Evolutionary conservation across 2,888 invertebrate genomes (phyloP), one percentile per base, ranked within the genome.

Genomic region (Ecliptopera silaceata): DNA sequence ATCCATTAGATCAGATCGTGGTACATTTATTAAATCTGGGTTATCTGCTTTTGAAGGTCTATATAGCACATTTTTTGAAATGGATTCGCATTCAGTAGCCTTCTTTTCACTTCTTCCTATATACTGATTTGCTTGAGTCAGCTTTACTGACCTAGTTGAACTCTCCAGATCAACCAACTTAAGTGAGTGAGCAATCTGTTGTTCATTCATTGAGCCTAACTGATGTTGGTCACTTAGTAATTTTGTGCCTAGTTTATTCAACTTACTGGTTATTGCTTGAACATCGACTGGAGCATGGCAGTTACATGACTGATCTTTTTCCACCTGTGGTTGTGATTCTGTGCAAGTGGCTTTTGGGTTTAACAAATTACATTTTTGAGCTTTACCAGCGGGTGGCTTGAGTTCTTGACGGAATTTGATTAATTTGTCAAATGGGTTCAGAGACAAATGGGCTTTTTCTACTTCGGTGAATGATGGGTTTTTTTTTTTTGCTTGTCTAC

Each of bases 391-490:
- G 11, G 26, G 31, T 18, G 12, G 11, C 26, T 29, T 48, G 15
- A 10, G 13, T 13, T 45, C 51, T 44, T 38, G 26, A 1, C 52
- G 44, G 15, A 31, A 6, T 11, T 52, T 52, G 38, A 13, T 52
- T 20, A 44, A 17, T 31, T 52, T 52, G 44, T 45, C 45, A 12
- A 52, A 18, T 39, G 32, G 22, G n/a, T 53, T 53, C 1, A 32
- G 22, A 4, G 32, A 32, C 3, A 22, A n/a, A 18, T 53, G 53
- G 4, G 32, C 53, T 53, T 46, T 32, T 32, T 53, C 45, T 10
- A 53, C 53, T 32, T 53, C 53, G 13, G 31, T 20, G 4, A 39
- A 53, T 4, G 53, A 53, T 8, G 53, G 53, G 22, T 46, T 8
- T 15, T 20, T 53, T 2, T 6, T 39, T 18, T 44, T 45, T 2